Conservation (phyloP, 2,888 invertebrate genomes). For the Macropis europaea region DNA sequence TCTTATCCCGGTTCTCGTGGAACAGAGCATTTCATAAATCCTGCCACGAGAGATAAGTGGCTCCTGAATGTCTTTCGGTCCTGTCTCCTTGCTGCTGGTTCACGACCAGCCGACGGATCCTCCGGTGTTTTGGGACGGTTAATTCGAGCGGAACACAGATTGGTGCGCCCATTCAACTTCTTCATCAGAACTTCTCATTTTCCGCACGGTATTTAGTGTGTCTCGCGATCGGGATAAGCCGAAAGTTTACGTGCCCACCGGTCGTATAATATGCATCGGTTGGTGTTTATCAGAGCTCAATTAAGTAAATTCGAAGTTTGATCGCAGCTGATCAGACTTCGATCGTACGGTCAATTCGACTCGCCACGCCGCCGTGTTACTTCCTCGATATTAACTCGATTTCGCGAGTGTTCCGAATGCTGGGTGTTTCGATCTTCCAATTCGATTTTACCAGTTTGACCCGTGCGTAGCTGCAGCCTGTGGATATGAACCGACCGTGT, state of each 20-base stretch:
- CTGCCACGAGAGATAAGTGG: conserved; percentile 59
- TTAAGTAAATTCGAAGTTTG: conserved; percentile 21
- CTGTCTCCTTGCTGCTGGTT: conserved; percentile 19
- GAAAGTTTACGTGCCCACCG: not conserved
- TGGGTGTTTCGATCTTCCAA: not conserved
- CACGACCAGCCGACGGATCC: conserved; percentile 20
- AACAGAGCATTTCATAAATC: conserved; percentile 61
- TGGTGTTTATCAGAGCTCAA: conserved; percentile 1
- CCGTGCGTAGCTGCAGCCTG: no score
- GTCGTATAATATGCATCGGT: not conserved
- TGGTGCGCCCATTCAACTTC: not conserved
- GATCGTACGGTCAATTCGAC: not conserved
- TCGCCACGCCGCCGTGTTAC: not conserved
- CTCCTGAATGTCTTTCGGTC: conserved; percentile 50
- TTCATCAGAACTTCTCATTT: conserved; percentile 17
- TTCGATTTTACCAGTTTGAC: conserved; percentile 15
- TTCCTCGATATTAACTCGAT: conserved; percentile 22
- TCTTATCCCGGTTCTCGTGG: conserved; percentile 49
- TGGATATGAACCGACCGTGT: not conserved
- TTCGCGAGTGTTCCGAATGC: not conserved
- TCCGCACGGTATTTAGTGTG: not conserved
- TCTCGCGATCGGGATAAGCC: not conserved
- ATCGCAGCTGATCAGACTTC: conserved; percentile 7
- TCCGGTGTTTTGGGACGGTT: conserved; percentile 27
- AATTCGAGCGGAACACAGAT: conserved; percentile 21